Base-by-base conservation (phyloP, 2,888 invertebrate genomes). In the Zelleria hepariella region DNA sequence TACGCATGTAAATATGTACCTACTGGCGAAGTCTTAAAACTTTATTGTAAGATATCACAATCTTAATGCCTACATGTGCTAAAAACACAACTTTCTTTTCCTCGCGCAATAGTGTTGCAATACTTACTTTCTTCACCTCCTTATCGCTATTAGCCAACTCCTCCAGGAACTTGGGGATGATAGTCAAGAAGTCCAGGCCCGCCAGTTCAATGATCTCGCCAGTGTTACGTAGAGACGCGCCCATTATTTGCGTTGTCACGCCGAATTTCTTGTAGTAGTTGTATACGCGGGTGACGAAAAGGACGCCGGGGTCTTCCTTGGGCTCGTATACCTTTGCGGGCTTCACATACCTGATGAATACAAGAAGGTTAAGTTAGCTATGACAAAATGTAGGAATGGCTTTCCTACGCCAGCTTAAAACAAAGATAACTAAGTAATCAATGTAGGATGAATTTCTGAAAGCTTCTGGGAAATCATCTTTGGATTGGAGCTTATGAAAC, bases 241-340 rank as follows among this genome's bases (percentile, higher is more conserved):
- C 99, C 99, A 99, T 99, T 2, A 99, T 51, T 55, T 97, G 96
- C 0, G 99, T 98, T 80, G 96, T 95, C 86, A 98, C 97, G 7
- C 93, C 97, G 80, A 95, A 97, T 85, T 98, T 98, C 89, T 99
- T 99, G 89, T 98, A 99, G 80, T 99, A 99, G 80, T 98, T 99
- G 90, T 96, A 99, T 67, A 99, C 97, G 70, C 94, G 93, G 0
- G 96, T 96, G 1, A 99, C 99, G 5, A 98, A 98, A 66, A 94
- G 67, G 0, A 99, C 98, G 53, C 98, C 99, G 0, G 99, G 99
- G 84, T 99, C 99, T 61, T 97, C 95, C 61, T 93, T 91, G 0
- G 94, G 92, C 64, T 94, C 93, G 75, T 92, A 99, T 0, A 92
- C 89, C 75, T 98, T 98, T 0, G 96, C 96, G 74, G 98, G 96